Base-by-base conservation (phyloP, 2,797 vertebrate genomes). In the Gambelia wislizenii region DNA sequence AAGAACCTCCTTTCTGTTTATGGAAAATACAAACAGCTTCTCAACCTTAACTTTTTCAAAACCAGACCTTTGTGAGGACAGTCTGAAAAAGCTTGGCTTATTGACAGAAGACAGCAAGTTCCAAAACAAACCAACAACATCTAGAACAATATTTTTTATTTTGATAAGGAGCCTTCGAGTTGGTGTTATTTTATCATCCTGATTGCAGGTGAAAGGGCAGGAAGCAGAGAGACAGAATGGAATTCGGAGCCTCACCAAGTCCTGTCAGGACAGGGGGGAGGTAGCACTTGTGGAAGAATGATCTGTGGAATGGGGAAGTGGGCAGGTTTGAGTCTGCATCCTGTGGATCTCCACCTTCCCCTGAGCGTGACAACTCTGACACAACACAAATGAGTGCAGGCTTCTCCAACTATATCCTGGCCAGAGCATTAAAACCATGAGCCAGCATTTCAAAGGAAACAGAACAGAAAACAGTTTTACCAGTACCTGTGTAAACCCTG, bases 171-270 rank as follows among this genome's bases (percentile, higher is more conserved):
- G 70, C 49, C 78, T 89, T 89, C 69, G 79, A 47, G 33, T 69
- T 54, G 72, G 56, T 89, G 79, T 86, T 86, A 82, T 92, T 94
- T 94, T 95, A 94, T 92, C 90, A 52, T 64, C 88, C 83, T 91
- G 79, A 70, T 91, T 92, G 91, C 85, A 91, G 95, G 93, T 95
- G 94, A 96, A 95, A 96, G 95, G 94, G 93, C 96, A 96, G 95
- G 95, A 96, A 96, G 94, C 94, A 96, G 95, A 94, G 92, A 76
- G 91, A 94, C 91, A 92, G 93, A 89, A 95, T 95, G 94, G 94
- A 94, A 94, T 95, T 94, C 90, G 82, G 92, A 95, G 85, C 74
- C 1, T 47, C 52, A 95, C 87, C 90, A 94, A 95, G 92, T 92
- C 83, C 93, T 92, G 87, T 89, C 91, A 95, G 93, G 90, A 96